Conservation (phyloP, 2,797 vertebrate genomes). For the Myiothlypis chrysogaster region DNA sequence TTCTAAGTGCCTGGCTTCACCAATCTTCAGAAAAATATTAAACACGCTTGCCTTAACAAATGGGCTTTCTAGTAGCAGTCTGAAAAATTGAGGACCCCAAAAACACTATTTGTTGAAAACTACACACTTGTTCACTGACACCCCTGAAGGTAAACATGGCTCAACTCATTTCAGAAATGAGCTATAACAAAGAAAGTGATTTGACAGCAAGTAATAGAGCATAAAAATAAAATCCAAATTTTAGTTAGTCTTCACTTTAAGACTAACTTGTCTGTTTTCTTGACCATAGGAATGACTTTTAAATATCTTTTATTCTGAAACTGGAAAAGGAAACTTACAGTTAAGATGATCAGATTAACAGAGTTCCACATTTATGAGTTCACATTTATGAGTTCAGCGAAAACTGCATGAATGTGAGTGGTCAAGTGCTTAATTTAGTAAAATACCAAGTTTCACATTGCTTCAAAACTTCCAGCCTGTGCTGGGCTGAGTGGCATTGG, state of each 20-base stretch:
- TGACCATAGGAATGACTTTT: neutral
- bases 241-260: neutral
- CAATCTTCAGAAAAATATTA: neutral
- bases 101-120: neutral
- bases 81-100: neutral
- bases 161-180: neutral
- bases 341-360: neutral
- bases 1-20: neutral
- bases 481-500: neutral
- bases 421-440: neutral
- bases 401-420: neutral
- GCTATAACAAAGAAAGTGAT: neutral
- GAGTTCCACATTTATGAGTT: neutral
- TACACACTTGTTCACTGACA: neutral
- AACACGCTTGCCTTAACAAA: neutral
- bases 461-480: neutral
- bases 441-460: neutral
- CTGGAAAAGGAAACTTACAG: neutral
- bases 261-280: neutral
- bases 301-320: neutral
- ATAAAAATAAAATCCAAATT: neutral
- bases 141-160: neutral
- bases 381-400: neutral
- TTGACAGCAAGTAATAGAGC: neutral
- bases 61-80: neutral